Evolutionary conservation across 1,140 invertebrate genomes (phyloP).

Genomic region (Ceratoteleas bidentatus): DNA sequence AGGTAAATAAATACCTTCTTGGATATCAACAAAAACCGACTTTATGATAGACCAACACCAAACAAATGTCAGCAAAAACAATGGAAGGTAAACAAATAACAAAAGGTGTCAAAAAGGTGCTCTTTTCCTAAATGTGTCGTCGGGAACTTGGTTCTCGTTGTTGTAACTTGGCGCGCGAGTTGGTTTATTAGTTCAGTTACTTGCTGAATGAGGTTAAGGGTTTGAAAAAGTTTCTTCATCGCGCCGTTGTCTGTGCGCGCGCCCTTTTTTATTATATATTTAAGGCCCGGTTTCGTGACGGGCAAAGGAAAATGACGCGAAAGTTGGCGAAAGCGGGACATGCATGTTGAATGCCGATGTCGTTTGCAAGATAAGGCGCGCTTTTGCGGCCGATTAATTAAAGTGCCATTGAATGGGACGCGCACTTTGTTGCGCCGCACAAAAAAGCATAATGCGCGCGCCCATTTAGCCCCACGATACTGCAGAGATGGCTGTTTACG

Average conservation of each 20-base stretch:
- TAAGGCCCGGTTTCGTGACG: slow-evolving; percentile 32
- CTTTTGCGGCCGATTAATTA: slow-evolving; percentile 63
- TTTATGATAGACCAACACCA: too few species aligned
- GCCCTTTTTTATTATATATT: slow-evolving; percentile 61
- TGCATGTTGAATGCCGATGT: slow-evolving; percentile 56
- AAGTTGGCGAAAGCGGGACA: slow-evolving; percentile 46
- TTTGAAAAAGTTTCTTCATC: slow-evolving; percentile 74
- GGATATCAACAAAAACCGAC: too few species aligned
- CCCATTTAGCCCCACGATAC: neutral
- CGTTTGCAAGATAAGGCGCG: slow-evolving; percentile 46
- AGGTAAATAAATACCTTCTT: too few species aligned
- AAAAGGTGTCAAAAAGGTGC: too few species aligned
- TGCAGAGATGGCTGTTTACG: slow-evolving; percentile 9
- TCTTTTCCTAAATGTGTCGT: too few species aligned
- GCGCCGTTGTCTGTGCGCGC: slow-evolving; percentile 49
- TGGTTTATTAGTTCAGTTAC: slow-evolving; percentile 73
- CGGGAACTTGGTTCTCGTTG: too few species aligned
- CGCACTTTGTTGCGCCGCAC: slow-evolving; percentile 31
- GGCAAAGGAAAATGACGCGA: slow-evolving; percentile 45
- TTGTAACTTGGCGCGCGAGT: slow-evolving; percentile 33
- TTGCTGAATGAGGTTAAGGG: slow-evolving; percentile 73
- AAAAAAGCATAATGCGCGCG: slow-evolving; percentile 34
- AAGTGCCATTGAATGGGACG: slow-evolving; percentile 34
- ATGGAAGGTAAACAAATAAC: too few species aligned
- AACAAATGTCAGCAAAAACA: too few species aligned